Evolutionary conservation across 2,113 vertebrate genomes (phyloP).

Genomic region (Oncorhynchus keta): DNA sequence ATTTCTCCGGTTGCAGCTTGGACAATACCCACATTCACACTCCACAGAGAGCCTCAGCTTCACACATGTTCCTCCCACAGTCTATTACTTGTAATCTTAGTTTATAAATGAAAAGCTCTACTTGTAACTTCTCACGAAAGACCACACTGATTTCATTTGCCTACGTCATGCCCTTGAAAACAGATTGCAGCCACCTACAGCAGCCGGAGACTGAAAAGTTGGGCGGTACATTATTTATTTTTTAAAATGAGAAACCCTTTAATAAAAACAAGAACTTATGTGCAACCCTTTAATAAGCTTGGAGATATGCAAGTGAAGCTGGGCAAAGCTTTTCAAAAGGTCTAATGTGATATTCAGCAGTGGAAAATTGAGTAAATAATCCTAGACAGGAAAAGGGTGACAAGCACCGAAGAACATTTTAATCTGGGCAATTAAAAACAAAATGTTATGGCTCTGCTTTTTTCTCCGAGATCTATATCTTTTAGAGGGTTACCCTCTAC

Average conservation of each 20-base stretch:
- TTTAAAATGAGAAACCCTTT: slow-evolving; percentile 9
- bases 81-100: slow-evolving; percentile 35
- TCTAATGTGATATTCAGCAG: slow-evolving; percentile 44
- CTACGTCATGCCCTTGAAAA: neutral
- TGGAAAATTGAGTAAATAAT: slow-evolving; percentile 37
- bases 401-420: slow-evolving; percentile 19
- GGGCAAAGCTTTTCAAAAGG: slow-evolving; percentile 14
- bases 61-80: slow-evolving; percentile 24
- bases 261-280: slow-evolving; percentile 13
- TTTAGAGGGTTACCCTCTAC: slow-evolving; percentile 30
- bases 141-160: neutral
- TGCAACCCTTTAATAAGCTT: slow-evolving; percentile 27
- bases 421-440: slow-evolving; percentile 31
- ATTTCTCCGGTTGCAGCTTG: slow-evolving; percentile 40
- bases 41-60: slow-evolving; percentile 13
- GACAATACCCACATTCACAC: slow-evolving; percentile 23
- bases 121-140: slow-evolving; percentile 1
- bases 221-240: neutral
- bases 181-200: neutral
- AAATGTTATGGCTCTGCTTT: slow-evolving; percentile 15
- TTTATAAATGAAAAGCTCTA: slow-evolving; percentile 19
- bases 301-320: slow-evolving; percentile 23
- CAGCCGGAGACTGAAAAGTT: neutral
- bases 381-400: slow-evolving; percentile 18
- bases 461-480: slow-evolving; percentile 31